Conservation (phyloP, 2,888 invertebrate species). For the Calliphora vomitoria region DNA sequence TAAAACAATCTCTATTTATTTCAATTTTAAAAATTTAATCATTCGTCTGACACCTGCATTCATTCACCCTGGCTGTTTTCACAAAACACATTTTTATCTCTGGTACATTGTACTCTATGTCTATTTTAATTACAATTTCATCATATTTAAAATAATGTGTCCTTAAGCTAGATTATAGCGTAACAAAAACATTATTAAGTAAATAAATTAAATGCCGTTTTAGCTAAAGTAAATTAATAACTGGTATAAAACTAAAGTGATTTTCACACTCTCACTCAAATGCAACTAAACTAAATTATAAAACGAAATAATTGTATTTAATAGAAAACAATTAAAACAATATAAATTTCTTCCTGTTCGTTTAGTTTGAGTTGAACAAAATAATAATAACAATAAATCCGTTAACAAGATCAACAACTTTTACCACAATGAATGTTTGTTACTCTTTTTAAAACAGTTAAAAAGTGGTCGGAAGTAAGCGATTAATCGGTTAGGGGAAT, state of each 20-base stretch:
- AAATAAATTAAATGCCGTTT: slow-evolving; percentile 57
- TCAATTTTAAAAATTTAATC: no score
- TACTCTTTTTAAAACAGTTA: background rate
- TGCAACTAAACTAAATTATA: slow-evolving; percentile 19
- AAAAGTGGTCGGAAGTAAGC: slow-evolving; percentile 10
- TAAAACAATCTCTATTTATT: no score
- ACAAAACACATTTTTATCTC: background rate
- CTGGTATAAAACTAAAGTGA: slow-evolving; percentile 16
- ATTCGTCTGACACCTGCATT: background rate
- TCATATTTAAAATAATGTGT: slow-evolving; percentile 27
- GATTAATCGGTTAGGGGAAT: background rate
- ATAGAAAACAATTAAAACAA: slow-evolving; percentile 41
- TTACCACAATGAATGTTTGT: slow-evolving; percentile 16
- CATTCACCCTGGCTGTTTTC: background rate
- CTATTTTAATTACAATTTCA: slow-evolving; percentile 46
- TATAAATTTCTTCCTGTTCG: slow-evolving; percentile 67
- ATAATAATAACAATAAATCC: slow-evolving; percentile 43
- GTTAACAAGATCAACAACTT: slow-evolving; percentile 72
- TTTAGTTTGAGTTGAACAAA: slow-evolving; percentile 20
- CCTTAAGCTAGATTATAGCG: slow-evolving; percentile 54
- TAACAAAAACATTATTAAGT: slow-evolving; percentile 27
- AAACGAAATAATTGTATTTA: slow-evolving; percentile 5
- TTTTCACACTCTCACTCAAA: slow-evolving; percentile 9
- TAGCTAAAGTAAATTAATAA: slow-evolving; percentile 40
- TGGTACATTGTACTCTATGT: background rate